Evolutionary conservation across 2,113 vertebrate species (phyloP).

Genomic region (Petrocephalus microphthalmus): DNA sequence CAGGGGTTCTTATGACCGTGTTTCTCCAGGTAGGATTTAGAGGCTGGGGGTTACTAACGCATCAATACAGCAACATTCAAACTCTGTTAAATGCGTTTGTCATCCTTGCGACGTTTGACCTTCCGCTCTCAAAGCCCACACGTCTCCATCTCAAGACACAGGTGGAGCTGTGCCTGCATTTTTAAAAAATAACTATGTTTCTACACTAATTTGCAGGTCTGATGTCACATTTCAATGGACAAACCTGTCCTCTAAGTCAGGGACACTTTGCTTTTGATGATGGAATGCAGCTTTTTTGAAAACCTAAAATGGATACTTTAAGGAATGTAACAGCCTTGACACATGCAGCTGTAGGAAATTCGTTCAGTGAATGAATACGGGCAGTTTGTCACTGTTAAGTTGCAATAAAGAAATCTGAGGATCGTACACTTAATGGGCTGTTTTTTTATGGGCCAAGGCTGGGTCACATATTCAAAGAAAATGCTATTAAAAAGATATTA

Average conservation of each 20-base stretch:
- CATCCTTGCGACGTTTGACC: neutral
- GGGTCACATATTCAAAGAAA: neutral
- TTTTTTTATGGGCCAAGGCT: neutral
- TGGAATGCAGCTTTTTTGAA: neutral
- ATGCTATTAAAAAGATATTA: neutral
- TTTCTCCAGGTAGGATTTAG: neutral
- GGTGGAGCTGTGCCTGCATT: neutral
- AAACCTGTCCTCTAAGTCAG: neutral
- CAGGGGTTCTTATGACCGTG: neutral
- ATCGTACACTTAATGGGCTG: neutral
- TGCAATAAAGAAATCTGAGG: neutral
- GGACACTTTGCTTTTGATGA: neutral
- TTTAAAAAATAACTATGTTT: neutral
- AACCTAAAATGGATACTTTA: neutral
- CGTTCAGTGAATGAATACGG: neutral
- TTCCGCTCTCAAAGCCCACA: neutral
- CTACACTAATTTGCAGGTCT: neutral
- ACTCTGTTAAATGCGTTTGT: neutral
- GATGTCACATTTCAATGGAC: neutral
- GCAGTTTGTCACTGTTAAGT: neutral
- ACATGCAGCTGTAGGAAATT: neutral
- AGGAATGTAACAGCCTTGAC: conserved; percentile 12
- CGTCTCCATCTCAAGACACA: neutral
- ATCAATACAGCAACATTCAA: neutral
- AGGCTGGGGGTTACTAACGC: neutral